These are phyloP conservation scores for Tragelaphus scriptus DNA, from an alignment of 2,113 vertebrate species.

Conservation along the genomic window DNA sequence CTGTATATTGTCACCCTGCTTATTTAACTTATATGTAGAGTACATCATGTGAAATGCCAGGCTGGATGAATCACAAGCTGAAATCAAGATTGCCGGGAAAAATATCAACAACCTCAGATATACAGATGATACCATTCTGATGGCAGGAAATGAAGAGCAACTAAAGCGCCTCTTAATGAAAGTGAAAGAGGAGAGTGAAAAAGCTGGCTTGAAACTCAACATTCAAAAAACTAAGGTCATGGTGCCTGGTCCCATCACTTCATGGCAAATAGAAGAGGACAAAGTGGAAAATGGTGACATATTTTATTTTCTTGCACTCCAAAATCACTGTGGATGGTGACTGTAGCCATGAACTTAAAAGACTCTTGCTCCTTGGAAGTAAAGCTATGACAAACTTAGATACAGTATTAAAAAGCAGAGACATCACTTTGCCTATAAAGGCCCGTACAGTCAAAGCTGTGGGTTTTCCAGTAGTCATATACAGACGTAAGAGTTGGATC, in stretches of 20 bases:
- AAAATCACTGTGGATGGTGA: not conserved
- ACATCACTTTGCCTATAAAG: not conserved
- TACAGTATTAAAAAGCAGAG: not conserved
- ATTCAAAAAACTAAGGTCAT: not conserved
- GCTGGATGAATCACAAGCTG: not conserved
- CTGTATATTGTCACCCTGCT: not conserved
- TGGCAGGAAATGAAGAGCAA: not conserved
- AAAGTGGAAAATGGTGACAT: not conserved
- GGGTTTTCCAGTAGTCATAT: not conserved
- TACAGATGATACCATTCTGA: not conserved
- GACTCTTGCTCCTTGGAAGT: not conserved
- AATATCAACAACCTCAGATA: not conserved
- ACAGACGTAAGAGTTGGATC: not conserved
- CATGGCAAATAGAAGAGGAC: not conserved
- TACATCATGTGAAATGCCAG: not conserved
- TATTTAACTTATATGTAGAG: not conserved
- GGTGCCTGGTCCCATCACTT: not conserved
- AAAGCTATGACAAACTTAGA: not conserved
- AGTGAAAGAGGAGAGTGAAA: not conserved
- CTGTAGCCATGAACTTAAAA: not conserved
- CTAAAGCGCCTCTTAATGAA: not conserved
- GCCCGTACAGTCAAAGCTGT: not conserved
- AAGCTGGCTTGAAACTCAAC: not conserved
- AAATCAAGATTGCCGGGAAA: not conserved
- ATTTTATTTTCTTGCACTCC: not conserved